Base-by-base conservation (phyloP, 1,140 invertebrate species). In the Dreissena polymorpha region DNA sequence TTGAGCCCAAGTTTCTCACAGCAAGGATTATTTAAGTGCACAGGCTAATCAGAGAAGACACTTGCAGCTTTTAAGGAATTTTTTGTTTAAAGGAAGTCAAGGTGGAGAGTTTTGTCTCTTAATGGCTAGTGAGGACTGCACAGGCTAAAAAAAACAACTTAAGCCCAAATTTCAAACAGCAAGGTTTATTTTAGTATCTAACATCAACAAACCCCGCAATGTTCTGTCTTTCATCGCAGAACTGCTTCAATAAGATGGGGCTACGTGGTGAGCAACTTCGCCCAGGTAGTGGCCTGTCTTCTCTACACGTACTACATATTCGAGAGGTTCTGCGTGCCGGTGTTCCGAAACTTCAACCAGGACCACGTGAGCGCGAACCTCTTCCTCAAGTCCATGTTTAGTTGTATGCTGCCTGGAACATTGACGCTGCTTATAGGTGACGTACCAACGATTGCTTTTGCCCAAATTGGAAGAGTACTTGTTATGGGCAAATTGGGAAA, bases 241-340 rank as follows among this genome's bases (percentile, higher is more conserved):
- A 96, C 95, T 1, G 93, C 94, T 72, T 93, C 93, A 27, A 96
- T 97, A 18, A 93, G 95, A 67, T 98, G 97, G 97, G 93, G 93
- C 23, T 94, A 95, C 60, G 96, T 97, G 0, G 79, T 95, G 0
- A 94, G 93, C 51, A 94, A 96, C 88, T 94, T 97, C 16, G 68
- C 94, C 10, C 97, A 98, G 94, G 95, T 97, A 0, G 85, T 96
- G 0, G 95, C 95, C 6, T 95, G 96, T 67, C 94, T 97, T 16
- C 95, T 97, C 85, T 96, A 96, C 87, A 94, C 95, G 27, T 96
- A 96, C 88, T 97, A 97, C 84, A 94, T 97, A 16, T 95, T 96
- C 90, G 95, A 96, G 83, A 93, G 96, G 53, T 96, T 97, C 89
- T 94, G 97, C 49, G 90, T 96, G 51, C 95, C 95, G 6, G 93